phyloP scores from a whole-genome alignment of 2,888 invertebrate genomes.

The Cancer borealis region DNA sequence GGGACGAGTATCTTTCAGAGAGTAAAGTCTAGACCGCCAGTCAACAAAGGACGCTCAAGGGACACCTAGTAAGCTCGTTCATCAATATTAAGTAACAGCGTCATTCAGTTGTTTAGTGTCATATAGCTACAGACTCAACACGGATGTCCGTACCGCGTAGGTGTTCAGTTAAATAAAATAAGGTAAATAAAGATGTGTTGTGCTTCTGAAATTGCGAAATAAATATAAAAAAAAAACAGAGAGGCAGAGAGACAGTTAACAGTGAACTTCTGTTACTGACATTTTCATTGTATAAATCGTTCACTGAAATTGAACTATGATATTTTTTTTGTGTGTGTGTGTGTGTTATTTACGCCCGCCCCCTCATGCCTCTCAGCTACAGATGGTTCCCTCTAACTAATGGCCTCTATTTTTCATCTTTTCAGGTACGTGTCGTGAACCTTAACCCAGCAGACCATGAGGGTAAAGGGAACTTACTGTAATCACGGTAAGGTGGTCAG shows the following conservation, averaged over 20 bases:
- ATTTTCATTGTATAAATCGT: slow-evolving; percentile 6
- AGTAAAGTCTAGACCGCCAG: no score
- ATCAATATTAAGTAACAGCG: no score
- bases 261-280: neutral
- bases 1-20: no score
- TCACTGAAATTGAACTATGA: neutral
- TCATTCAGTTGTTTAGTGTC: no score
- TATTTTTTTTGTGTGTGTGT: neutral
- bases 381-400: neutral
- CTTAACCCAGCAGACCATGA: neutral
- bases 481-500: no score
- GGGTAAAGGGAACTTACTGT: neutral
- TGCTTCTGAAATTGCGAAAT: no score
- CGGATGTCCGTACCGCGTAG: no score
- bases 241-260: neutral
- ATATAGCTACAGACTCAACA: no score
- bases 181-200: no score
- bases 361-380: neutral
- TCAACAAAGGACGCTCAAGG: no score
- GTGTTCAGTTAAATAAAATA: no score
- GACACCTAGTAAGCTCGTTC: no score
- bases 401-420: neutral
- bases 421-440: neutral
- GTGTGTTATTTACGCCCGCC: neutral
- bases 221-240: neutral